These are phyloP conservation scores for Oryzias celebensis DNA, from an alignment of 2,113 vertebrate species.

Conservation along the genomic window DNA sequence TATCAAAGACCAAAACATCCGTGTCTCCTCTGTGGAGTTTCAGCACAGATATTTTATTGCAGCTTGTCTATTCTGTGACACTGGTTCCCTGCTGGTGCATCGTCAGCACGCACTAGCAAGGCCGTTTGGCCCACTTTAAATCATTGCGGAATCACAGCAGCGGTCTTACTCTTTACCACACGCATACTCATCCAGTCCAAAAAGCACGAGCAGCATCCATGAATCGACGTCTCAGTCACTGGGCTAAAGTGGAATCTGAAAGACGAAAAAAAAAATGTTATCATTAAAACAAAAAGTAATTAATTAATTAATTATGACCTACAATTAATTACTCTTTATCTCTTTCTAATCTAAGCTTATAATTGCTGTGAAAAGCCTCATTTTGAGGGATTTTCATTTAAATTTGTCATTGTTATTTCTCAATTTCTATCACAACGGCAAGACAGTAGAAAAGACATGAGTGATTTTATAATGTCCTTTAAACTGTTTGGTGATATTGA, in stretches of 20 bases:
- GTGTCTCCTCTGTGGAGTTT: conserved; percentile 5
- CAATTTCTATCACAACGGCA: no score
- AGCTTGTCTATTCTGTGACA: conserved; percentile 31
- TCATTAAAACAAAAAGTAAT: no score
- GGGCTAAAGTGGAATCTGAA: not conserved
- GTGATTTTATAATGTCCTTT: no score
- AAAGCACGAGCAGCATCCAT: not conserved
- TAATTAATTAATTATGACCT: no score
- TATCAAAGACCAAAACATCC: not conserved
- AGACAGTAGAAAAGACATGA: no score
- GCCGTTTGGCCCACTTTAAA: conserved; percentile 39
- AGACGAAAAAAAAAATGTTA: not conserved
- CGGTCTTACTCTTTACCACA: conserved; percentile 11
- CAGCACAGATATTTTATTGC: conserved; percentile 39
- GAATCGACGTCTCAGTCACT: not conserved
- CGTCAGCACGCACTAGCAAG: conserved; percentile 46
- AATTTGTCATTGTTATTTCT: no score
- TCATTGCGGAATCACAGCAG: conserved; percentile 31
- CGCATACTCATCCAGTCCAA: conserved; percentile 2
- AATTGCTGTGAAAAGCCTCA: no score
- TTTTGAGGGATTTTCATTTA: no score
- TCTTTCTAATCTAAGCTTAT: no score
- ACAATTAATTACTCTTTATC: no score
- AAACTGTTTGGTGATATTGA: no score
- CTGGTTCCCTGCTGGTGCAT: conserved; percentile 36